Base-by-base conservation (phyloP, 2,797 vertebrate species). In the Thripadectes ignobilis region DNA sequence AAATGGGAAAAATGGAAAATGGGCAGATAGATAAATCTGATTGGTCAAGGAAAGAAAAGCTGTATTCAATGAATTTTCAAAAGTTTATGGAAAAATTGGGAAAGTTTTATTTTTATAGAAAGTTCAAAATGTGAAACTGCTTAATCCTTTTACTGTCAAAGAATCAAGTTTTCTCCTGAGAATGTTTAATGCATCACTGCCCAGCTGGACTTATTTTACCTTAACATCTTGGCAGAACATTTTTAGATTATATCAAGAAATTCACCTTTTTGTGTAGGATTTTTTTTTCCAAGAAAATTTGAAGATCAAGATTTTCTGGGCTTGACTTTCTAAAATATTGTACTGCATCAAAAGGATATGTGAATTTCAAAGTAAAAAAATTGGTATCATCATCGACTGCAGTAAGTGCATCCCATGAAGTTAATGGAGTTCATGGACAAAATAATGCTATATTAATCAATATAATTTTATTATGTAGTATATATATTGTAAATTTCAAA, bases 251-350 rank as follows among this genome's bases (percentile, higher is more conserved):
- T 68, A 12, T 93, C 65, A 92, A 67, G 74, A 51, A 62, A 23
- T 86, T 92, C 19, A 82, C 15, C 24, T 24, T 67, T 65, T 78
- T 86, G 27, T 71, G 32, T n/a, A 54, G 62, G 45, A 73, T 9
- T 36, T 13, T 54, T 91, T 54, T 89, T 79, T 39, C 4, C 6
- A 2, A 0, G 15, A 38, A 48, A 69, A 12, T 8, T 30, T 55
- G 61, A 89, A 63, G 34, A 67, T 59, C 0, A 1, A 62, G 23
- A 51, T 79, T 86, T 81, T 67, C 30, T 41, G 18, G 20, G 10
- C 23, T 84, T 92, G 57, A 29, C 77, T 90, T 93, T 84, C 73
- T 90, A 10, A 78, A 88, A 58, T 34, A 62, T 76, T 90, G 90
- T 83, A 78, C 15, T 85, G 21, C 30, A 63, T 88, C 51, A 73